Evolutionary conservation across 2,888 invertebrate species (phyloP).

Genomic region (Chalcis sispes): DNA sequence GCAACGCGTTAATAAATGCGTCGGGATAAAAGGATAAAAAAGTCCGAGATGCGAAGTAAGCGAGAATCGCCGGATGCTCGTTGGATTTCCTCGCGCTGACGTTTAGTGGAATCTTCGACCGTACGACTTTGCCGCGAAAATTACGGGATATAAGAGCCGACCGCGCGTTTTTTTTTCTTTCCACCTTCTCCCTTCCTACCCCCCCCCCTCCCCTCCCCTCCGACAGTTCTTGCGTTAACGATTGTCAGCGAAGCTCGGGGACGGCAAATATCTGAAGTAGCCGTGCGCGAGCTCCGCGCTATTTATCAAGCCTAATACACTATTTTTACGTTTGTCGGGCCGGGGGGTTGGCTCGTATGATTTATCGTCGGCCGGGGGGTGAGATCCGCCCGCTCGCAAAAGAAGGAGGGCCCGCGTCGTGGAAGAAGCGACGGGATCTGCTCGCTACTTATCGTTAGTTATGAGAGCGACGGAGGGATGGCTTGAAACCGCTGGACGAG

Average conservation of each 20-base stretch:
- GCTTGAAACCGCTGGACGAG: not conserved
- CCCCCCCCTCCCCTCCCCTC: not conserved
- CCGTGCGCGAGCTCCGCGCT: too few species aligned
- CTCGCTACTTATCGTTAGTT: conserved; percentile 49
- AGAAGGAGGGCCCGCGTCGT: not conserved
- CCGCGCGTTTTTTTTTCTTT: too few species aligned
- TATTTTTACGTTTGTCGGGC: conserved; percentile 62
- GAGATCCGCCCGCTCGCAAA: not conserved
- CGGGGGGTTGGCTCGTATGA: conserved; percentile 62
- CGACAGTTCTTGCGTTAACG: conserved; percentile 27
- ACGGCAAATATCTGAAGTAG: not conserved
- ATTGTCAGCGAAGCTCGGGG: conserved; percentile 24
- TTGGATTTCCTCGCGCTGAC: too few species aligned
- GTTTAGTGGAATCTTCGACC: too few species aligned
- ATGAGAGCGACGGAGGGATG: not conserved
- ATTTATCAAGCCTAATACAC: conserved; percentile 54
- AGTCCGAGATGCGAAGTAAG: too few species aligned
- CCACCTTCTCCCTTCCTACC: not conserved
- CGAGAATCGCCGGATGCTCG: too few species aligned
- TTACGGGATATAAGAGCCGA: too few species aligned
- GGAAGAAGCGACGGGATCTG: too few species aligned
- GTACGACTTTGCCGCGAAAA: too few species aligned
- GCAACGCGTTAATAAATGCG: too few species aligned
- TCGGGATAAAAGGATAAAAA: too few species aligned
- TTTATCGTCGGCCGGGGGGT: conserved; percentile 62